Evolutionary conservation across 2,888 invertebrate species (phyloP).

Genomic region (Tetragonula carbonaria): DNA sequence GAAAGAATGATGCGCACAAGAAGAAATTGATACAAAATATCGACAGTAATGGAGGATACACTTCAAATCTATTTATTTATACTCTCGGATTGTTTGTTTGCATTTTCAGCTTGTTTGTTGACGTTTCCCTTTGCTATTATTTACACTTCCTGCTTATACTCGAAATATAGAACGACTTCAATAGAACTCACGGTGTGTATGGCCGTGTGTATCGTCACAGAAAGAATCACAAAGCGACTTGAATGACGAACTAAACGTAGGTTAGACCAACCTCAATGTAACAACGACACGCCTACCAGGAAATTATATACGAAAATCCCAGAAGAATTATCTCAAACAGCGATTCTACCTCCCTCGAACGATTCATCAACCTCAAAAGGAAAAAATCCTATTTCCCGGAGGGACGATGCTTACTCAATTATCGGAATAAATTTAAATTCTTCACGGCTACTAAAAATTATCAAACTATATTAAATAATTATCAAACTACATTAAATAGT

Average conservation of each 20-base stretch:
- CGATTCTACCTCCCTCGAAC: background rate
- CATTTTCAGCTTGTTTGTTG: background rate
- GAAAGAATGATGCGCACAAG: too few relatives aligned
- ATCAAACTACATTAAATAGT: too few relatives aligned
- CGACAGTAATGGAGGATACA: background rate
- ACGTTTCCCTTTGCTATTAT: background rate
- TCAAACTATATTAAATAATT: too few relatives aligned
- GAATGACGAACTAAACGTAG: background rate
- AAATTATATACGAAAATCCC: background rate
- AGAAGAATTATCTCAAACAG: background rate
- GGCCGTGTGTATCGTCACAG: background rate
- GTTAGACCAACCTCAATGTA: background rate
- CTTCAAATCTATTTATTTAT: background rate
- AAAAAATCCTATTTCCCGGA: background rate
- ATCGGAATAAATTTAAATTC: background rate
- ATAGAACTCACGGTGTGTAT: background rate
- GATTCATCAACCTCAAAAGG: background rate
- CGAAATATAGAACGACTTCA: background rate
- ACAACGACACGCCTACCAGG: background rate
- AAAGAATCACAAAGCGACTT: background rate
- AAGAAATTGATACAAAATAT: too few relatives aligned
- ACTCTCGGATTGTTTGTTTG: background rate
- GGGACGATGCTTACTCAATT: background rate
- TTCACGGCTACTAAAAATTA: too few relatives aligned
- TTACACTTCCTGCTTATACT: background rate